Evolutionary conservation across 2,888 invertebrate species (phyloP), one percentile per base, ranked within the genome.

Genomic region (Mythimna ferrago): DNA sequence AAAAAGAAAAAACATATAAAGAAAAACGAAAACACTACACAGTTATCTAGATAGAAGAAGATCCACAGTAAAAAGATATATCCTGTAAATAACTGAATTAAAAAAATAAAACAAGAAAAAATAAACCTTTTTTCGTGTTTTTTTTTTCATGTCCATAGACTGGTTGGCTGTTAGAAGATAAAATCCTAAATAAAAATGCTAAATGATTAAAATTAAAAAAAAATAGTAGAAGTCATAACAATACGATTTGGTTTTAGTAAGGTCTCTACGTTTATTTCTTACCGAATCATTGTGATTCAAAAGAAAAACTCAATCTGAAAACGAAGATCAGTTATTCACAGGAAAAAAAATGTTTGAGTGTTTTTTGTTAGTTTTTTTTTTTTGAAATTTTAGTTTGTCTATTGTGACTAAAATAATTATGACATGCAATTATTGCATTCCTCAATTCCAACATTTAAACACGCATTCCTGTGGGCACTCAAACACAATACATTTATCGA

Each of bases 381-480:
- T 71, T 70, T 68, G 38, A 72, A 73, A 72, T 71, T 66, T 77
- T 77, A 82, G 80, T 83, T 81, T 69, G 76, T 80, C 86, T 86
- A 86, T 86, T 66, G 76, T 84, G 84, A 81, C 83, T 87, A 84
- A 88, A 87, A 86, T 85, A 87, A 79, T 88, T 90, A 90, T 83
- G 88, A 89, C 95, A 95, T 92, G 92, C 93, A 93, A 90, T 90
- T 90, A 87, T 92, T 92, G 92, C 95, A 95, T 94, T 94, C 94
- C 93, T 90, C 89, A 80, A 80, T 81, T 80, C 79, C 81, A 92
- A 94, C 92, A 93, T 92, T 89, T 74, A 89, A 94, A 95, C 94
- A 95, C 91, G 93, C 95, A 96, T 95, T 95, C 94, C 94, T 93
- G 95, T 93, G 93, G 92, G 94, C 94, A 95, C 93, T 92, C 92